Conservation (phyloP, 2,113 vertebrate species). For the Menidia beryllina region DNA sequence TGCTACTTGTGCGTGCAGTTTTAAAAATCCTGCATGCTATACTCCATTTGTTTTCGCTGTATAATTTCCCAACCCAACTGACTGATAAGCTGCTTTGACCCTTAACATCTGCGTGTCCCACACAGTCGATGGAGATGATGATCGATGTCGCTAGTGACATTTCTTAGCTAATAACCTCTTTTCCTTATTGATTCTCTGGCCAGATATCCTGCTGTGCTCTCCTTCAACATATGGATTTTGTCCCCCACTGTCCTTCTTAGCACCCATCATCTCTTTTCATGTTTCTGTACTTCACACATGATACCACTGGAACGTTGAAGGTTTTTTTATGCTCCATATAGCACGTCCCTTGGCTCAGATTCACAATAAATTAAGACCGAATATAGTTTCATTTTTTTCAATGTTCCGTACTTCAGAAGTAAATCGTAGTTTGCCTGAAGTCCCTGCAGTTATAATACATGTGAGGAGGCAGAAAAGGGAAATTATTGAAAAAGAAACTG, state of each 20-base stretch:
- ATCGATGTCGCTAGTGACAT: conserved; percentile 79
- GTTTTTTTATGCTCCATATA: conserved; percentile 21
- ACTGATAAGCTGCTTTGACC: conserved; percentile 66
- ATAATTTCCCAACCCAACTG: conserved; percentile 48
- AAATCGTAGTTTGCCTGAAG: conserved; percentile 51
- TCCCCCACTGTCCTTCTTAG: conserved; percentile 54
- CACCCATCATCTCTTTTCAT: conserved; percentile 34
- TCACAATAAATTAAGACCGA: conserved; percentile 50
- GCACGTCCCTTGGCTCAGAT: conserved; percentile 34
- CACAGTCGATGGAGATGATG: conserved; percentile 72
- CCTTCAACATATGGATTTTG: conserved; percentile 72
- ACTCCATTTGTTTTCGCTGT: conserved; percentile 29
- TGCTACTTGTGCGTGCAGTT: neutral
- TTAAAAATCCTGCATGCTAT: conserved; percentile 22
- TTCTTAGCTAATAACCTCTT: conserved; percentile 80
- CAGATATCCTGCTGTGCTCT: conserved; percentile 65
- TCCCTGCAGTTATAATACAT: conserved; percentile 38
- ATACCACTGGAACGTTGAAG: conserved; percentile 24
- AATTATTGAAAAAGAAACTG: conserved; percentile 46
- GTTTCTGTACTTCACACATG: conserved; percentile 42
- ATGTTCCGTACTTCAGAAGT: conserved; percentile 55
- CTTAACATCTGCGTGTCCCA: conserved; percentile 62
- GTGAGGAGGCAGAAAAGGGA: conserved; percentile 26
- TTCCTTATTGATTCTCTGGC: conserved; percentile 74
- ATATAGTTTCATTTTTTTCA: conserved; percentile 11